Conservation (phyloP, 2,888 invertebrate genomes). For the Protonemura montana region DNA sequence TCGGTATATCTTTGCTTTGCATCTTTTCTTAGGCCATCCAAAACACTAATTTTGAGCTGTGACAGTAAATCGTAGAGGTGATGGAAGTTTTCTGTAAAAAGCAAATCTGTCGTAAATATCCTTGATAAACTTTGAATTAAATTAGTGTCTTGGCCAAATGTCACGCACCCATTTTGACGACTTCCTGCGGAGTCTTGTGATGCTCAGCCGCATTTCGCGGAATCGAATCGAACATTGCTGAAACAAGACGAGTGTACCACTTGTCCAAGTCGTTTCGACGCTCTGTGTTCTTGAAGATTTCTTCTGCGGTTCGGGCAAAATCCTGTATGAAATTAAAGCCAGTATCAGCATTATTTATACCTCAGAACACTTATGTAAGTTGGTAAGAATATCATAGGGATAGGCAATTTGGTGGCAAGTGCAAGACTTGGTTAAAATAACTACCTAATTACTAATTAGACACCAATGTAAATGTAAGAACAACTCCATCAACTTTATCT, state of each 20-base stretch:
- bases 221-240: conserved; percentile 84
- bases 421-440: too few species aligned
- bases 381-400: too few species aligned
- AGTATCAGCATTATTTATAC: too few species aligned
- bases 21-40: conserved; percentile 89
- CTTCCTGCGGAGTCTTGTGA: conserved; percentile 90
- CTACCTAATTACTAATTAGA: too few species aligned
- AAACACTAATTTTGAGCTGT: conserved; percentile 86
- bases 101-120: conserved; percentile 34
- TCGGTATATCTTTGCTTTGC: conserved; percentile 90
- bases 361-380: too few species aligned
- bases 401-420: too few species aligned
- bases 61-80: conserved; percentile 86
- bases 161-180: conserved; percentile 81
- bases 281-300: conserved; percentile 85
- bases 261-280: conserved; percentile 90
- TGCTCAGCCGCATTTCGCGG: conserved; percentile 80
- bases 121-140: conserved; percentile 31
- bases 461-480: too few species aligned
- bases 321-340: too few species aligned
- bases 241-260: conserved; percentile 84
- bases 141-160: neutral
- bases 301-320: conserved; percentile 86
- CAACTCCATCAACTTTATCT: too few species aligned
- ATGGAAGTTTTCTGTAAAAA: conserved; percentile 86